Conservation (phyloP, 37 sponge, comb jelly and placozoan species). For the Oopsacas minuta region DNA sequence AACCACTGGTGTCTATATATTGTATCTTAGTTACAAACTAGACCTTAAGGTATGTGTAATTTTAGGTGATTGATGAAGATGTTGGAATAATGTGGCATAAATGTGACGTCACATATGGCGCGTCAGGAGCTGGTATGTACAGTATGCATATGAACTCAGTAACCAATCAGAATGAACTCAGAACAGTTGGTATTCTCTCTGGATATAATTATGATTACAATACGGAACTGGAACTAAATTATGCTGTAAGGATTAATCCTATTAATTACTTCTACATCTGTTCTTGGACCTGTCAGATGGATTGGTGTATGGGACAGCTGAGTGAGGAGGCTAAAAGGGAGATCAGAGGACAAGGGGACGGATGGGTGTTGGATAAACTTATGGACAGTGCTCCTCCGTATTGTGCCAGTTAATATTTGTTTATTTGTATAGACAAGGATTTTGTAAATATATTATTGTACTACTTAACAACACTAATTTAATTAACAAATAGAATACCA, state of each 20-base stretch:
- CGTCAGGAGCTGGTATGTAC: not conserved
- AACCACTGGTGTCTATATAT: no score
- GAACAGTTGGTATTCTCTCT: not conserved
- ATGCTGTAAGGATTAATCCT: not conserved
- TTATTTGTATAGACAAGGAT: no score
- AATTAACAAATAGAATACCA: no score
- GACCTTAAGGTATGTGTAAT: not conserved
- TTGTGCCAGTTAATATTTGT: not conserved
- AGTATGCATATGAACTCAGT: not conserved
- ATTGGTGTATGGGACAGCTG: not conserved
- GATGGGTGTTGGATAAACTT: not conserved
- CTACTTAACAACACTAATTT: no score
- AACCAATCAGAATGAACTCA: not conserved
- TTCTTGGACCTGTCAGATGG: not conserved
- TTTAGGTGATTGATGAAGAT: not conserved
- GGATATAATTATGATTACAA: not conserved
- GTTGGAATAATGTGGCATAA: not conserved
- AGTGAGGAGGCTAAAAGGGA: not conserved
- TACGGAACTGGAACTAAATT: not conserved
- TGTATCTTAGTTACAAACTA: no score
- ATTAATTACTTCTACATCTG: slow-evolving; percentile 16
- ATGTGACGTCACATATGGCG: slow-evolving; percentile 13
- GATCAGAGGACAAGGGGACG: not conserved
- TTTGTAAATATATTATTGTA: no score
- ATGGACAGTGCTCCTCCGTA: not conserved